Evolutionary conservation across 2,797 vertebrate species (phyloP).

Genomic region (Myotis findleyi): DNA sequence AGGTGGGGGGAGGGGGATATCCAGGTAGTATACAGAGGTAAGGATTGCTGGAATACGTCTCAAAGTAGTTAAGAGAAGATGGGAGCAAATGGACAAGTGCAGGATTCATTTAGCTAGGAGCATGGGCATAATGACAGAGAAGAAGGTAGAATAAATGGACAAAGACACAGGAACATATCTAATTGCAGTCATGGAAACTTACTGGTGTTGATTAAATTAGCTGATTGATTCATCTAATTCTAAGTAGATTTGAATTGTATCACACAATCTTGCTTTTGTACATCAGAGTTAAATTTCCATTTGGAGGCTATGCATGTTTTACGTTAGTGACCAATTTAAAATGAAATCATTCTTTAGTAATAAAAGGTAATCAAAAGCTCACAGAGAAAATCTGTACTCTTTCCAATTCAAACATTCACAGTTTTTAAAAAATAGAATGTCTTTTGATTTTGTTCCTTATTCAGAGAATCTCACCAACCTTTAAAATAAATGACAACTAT

Average conservation of each 20-base stretch:
- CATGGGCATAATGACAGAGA: background rate
- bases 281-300: background rate
- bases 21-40: background rate
- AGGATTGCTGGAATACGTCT: background rate
- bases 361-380: slow-evolving; percentile 6
- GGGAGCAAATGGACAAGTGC: background rate
- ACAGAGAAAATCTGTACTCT: slow-evolving; percentile 4
- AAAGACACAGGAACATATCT: background rate
- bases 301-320: slow-evolving; percentile 29
- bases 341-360: slow-evolving; percentile 53
- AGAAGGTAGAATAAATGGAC: background rate
- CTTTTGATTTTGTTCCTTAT: slow-evolving; percentile 46
- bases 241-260: slow-evolving; percentile 9
- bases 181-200: background rate
- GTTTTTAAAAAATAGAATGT: slow-evolving; percentile 15
- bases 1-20: no score
- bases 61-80: background rate
- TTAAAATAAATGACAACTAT: slow-evolving; percentile 58
- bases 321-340: slow-evolving; percentile 26
- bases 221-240: background rate
- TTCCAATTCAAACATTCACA: slow-evolving; percentile 36
- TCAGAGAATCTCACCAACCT: slow-evolving; percentile 16
- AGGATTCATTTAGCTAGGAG: background rate
- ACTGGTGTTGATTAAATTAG: background rate
- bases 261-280: background rate